Evolutionary conservation across 2,888 invertebrate genomes (phyloP).

Genomic region (Acanthosepion lycidas): DNA sequence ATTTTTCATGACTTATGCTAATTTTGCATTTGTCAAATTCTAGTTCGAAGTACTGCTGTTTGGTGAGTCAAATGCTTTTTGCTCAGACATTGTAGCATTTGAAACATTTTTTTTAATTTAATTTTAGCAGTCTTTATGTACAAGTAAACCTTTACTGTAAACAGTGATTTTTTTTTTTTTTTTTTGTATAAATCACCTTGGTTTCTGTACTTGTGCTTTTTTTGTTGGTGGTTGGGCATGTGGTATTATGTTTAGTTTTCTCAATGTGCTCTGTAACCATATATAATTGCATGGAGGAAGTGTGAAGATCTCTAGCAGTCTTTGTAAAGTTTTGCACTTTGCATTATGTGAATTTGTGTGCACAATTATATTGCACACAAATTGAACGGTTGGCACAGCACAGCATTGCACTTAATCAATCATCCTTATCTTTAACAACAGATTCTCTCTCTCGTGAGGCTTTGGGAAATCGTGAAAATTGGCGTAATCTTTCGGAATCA

Average conservation of each 20-base stretch:
- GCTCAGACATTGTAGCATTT: slow-evolving; percentile 34
- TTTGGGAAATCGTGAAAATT: slow-evolving; percentile 37
- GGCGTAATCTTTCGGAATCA: slow-evolving; percentile 42
- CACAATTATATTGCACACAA: background rate
- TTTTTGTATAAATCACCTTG: background rate
- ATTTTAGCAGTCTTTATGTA: background rate
- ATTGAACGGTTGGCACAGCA: background rate
- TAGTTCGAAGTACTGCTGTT: slow-evolving; percentile 46
- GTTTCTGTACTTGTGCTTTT: background rate
- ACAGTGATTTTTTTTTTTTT: background rate
- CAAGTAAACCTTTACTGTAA: background rate
- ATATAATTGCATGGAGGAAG: background rate
- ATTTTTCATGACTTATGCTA: slow-evolving; percentile 14
- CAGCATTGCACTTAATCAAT: background rate
- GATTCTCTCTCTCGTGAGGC: slow-evolving; percentile 41
- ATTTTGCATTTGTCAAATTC: slow-evolving; percentile 44
- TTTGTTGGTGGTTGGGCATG: background rate
- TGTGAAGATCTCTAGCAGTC: background rate
- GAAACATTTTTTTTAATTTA: slow-evolving; percentile 24
- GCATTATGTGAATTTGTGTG: background rate
- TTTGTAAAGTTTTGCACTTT: background rate
- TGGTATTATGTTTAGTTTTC: background rate
- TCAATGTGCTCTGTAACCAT: background rate
- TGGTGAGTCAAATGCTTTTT: slow-evolving; percentile 43
- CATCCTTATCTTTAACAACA: background rate